Percentiles rank a stretch among this genome's conserved stretches.
These are phyloP conservation scores for Myrmecophaga tridactyla DNA, from an alignment of 2,113 vertebrate genomes.

Conservation along the genomic window DNA sequence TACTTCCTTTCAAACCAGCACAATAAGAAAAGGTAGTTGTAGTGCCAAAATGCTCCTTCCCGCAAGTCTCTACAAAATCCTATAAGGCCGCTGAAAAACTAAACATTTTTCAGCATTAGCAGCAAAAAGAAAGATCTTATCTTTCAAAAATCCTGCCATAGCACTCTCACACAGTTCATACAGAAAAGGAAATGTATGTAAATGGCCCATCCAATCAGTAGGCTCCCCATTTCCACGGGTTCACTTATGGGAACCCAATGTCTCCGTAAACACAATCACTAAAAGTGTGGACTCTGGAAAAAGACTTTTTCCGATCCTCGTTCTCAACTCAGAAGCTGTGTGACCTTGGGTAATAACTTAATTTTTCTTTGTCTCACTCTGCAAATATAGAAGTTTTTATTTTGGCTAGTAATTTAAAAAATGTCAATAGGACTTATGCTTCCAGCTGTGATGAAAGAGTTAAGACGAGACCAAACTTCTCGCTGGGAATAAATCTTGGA, in stretches of 20 bases:
- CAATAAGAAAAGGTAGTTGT: neutral
- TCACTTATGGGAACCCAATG: neutral
- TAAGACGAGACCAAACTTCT: neutral
- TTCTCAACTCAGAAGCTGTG: neutral
- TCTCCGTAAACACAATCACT: neutral
- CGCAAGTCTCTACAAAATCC: neutral
- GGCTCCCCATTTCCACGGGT: neutral
- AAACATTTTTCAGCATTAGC: neutral
- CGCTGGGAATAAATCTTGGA: neutral
- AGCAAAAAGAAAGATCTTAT: neutral
- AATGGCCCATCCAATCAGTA: neutral
- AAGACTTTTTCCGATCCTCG: no score
- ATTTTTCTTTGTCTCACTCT: neutral
- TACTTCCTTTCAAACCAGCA: no score
- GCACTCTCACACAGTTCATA: neutral
- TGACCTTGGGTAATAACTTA: neutral
- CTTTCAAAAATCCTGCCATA: neutral
- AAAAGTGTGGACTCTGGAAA: no score
- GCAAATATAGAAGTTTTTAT: neutral
- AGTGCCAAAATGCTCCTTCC: neutral
- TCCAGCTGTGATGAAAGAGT: neutral
- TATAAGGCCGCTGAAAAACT: neutral
- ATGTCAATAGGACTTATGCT: neutral
- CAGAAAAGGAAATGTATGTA: neutral
- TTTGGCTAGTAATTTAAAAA: neutral